Conservation (phyloP, 2,888 invertebrate species). For the Sarcophaga rosellei region DNA sequence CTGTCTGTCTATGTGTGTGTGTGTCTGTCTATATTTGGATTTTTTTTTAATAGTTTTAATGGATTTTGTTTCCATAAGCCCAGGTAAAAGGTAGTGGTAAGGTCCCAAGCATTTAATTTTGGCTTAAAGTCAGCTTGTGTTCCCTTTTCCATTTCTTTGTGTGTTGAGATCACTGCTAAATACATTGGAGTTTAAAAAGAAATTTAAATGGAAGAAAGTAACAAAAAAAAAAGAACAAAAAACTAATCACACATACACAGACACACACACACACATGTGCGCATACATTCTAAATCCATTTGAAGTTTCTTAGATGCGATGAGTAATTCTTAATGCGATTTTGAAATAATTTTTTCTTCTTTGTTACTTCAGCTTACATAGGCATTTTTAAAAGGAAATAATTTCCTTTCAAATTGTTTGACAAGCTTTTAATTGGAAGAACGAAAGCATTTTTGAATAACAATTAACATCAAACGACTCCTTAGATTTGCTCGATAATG, state of each 20-base stretch:
- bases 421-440: neutral
- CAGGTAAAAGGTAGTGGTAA: neutral
- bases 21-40: neutral
- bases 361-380: neutral
- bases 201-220: neutral
- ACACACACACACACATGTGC: too few species aligned
- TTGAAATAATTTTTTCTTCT: neutral
- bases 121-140: constrained; percentile 56
- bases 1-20: neutral
- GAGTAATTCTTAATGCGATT: neutral
- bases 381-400: too few species aligned
- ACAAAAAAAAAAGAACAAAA: neutral
- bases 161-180: constrained; percentile 14
- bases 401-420: neutral
- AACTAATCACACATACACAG: too few species aligned
- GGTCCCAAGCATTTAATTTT: constrained; percentile 47
- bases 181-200: neutral
- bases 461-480: too few species aligned
- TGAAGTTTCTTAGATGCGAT: neutral
- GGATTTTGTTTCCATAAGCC: constrained; percentile 16
- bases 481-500: too few species aligned
- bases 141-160: constrained; percentile 36
- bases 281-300: neutral
- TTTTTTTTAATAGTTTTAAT: constrained; percentile 33
- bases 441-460: too few species aligned